Evolutionary conservation across 1,140 invertebrate species (phyloP), one percentile per base, ranked within the genome.

Genomic region (Cheumatopsyche charites): DNA sequence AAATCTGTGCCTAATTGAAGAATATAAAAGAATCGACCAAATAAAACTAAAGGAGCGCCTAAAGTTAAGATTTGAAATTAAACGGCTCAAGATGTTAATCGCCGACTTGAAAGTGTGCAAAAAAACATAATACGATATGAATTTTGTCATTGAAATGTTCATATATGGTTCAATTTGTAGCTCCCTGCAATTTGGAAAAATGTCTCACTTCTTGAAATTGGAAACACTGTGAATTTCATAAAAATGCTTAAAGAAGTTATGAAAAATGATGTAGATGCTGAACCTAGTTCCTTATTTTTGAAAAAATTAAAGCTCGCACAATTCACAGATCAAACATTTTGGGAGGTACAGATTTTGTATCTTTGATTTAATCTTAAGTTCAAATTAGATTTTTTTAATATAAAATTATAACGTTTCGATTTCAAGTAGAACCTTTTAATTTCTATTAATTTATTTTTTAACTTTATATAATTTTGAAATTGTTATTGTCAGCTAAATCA

Each of bases 11-110:
- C 19, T 75, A 9, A 42, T 49, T 12, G 61, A 70, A 15, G 73
- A 75, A 70, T 70, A 62, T 47, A 43, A 62, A n/a, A 72, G 73
- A 52, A 70, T 75, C 36, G 62, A 75, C n/a, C 26, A 70, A 62
- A 67, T 75, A 12, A 75, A 75, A 67, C 25, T 75, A 36, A 66
- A 70, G 67, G 73, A 75, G 42, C 72, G 70, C n/a, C n/a, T 72
- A 13, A 72, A 72, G 49, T 41, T 72, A 15, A 26, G 67, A 61
- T 11, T 66, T 13, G 73, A 75, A 72, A 72, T 75, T 3, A 55
- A 67, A 61, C 29, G 73, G 67, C 47, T 75, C 3, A 75, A 75
- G 52, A 2, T 19, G 9, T 21, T 19, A 15, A 70, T 75, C 17
- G 43, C 62, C 23, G 73, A 75, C 23, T 61, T 75, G 12, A 67